phyloP scores from a whole-genome alignment of 1,140 invertebrate species.

The Drosophila paulistorum region DNA sequence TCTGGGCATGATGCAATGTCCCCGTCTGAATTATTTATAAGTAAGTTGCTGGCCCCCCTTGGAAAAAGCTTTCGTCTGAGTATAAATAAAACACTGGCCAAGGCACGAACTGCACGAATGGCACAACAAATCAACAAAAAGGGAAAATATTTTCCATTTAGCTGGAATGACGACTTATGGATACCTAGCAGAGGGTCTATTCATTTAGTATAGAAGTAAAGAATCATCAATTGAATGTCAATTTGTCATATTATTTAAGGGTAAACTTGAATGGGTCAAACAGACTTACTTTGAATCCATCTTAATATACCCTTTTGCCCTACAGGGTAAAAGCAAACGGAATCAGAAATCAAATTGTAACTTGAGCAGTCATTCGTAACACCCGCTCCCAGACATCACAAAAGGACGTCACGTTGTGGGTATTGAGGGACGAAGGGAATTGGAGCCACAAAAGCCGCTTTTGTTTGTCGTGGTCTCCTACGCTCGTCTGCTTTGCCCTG shows the following conservation, averaged over 20 bases:
- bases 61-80: constrained; percentile 17
- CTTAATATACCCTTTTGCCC: no score
- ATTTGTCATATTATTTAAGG: no score
- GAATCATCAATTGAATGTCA: no score
- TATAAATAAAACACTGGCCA: constrained; percentile 66
- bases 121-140: constrained; percentile 39
- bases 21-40: constrained; percentile 74
- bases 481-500: neutral
- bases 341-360: constrained; percentile 77
- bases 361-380: constrained; percentile 47
- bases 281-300: no score
- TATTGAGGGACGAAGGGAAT: constrained; percentile 6
- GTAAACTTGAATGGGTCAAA: no score
- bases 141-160: neutral
- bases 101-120: constrained; percentile 45
- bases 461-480: constrained; percentile 51
- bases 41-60: constrained; percentile 27
- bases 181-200: neutral
- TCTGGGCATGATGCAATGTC: constrained; percentile 29
- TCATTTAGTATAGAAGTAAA: no score
- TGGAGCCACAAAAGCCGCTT: constrained; percentile 56
- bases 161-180: neutral
- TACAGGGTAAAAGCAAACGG: constrained; percentile 35
- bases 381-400: constrained; percentile 43
- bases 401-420: constrained; percentile 55